Evolutionary conservation across 2,113 vertebrate species (phyloP), one percentile per base, ranked within the genome.

Genomic region (Phylloscopus trochiloides): DNA sequence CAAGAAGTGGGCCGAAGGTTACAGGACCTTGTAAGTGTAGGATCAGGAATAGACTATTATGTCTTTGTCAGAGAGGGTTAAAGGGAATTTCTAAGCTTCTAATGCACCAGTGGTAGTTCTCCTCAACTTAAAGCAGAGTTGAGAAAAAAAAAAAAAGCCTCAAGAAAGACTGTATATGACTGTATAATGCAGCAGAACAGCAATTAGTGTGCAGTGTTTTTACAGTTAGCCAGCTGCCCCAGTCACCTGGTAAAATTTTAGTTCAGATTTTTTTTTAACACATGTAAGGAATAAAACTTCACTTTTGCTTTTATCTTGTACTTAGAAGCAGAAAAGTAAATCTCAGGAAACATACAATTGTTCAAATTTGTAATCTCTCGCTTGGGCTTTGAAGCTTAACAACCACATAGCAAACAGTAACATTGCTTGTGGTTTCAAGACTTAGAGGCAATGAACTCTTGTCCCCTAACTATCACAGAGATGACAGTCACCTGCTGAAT

Each of bases 371-470:
- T 65, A 48, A 90, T 34, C 48, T 75, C 74, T 85, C n/a, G 79
- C 54, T 94, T 66, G 24, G 45, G 58, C 78, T 97, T 93, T 95
- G 61, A 93, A 93, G 67, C 76, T 82, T 52, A 90, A 72, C 36
- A 75, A 92, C 85, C 93, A 91, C 92, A 86, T 50, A 81, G 34
- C 63, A 84, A 84, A 81, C 34, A 3, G 0, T 40, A 58, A 58
- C 4, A 50, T 2, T 79, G 78, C 62, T 94, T 95, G 90, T 73
- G 92, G 92, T 97, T 97, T 94, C 70, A 61, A 82, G 29, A 57
- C 42, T 74, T 26, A 19, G 50, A 92, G 62, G 87, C 54, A 90
- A 75, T 70, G 74, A 94, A 95, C 78, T 86, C 85, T 47, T 63
- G n/a, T 72, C 74, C 75, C 28, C 18, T 24, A 75, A 50, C 38